These are phyloP conservation scores for Meliscaeva auricollis DNA, from an alignment of 2,888 invertebrate species.

Conservation along the genomic window DNA sequence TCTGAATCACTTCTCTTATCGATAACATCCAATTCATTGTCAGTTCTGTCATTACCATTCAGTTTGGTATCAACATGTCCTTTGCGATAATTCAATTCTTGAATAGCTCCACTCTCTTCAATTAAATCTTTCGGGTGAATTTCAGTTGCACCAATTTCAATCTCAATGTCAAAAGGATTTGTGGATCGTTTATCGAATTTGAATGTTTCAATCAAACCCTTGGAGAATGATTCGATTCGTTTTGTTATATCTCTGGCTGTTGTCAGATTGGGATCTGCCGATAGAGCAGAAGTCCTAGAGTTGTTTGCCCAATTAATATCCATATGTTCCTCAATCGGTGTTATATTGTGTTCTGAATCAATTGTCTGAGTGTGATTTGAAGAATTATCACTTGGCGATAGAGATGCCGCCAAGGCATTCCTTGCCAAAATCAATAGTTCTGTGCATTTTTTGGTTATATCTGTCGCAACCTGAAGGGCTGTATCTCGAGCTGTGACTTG, in stretches of 20 bases:
- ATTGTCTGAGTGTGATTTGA: conserved; percentile 84
- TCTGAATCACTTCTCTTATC: conserved; percentile 81
- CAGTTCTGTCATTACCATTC: conserved; percentile 83
- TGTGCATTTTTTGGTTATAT: conserved; percentile 91
- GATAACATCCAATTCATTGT: conserved; percentile 79
- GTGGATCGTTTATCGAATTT: conserved; percentile 84
- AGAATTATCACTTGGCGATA: conserved; percentile 86
- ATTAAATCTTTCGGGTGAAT: conserved; percentile 82
- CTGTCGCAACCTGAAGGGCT: conserved; percentile 90
- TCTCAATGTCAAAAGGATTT: conserved; percentile 84
- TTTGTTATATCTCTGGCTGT: conserved; percentile 84
- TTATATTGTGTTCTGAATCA: conserved; percentile 84
- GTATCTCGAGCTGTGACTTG: conserved; percentile 83
- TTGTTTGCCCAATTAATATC: conserved; percentile 84
- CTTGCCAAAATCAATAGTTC: conserved; percentile 91
- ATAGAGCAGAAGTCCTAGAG: conserved; percentile 81
- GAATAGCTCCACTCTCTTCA: conserved; percentile 81
- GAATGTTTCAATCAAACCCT: conserved; percentile 84
- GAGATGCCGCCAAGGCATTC: conserved; percentile 86
- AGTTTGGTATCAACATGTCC: conserved; percentile 81
- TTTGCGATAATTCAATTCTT: conserved; percentile 82
- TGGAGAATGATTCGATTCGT: conserved; percentile 84
- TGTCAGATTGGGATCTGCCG: conserved; percentile 81
- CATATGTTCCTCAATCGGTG: conserved; percentile 84
- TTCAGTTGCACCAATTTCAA: conserved; percentile 84